Base-by-base conservation (phyloP, 2,888 invertebrate genomes). In the Papilio demoleus region DNA sequence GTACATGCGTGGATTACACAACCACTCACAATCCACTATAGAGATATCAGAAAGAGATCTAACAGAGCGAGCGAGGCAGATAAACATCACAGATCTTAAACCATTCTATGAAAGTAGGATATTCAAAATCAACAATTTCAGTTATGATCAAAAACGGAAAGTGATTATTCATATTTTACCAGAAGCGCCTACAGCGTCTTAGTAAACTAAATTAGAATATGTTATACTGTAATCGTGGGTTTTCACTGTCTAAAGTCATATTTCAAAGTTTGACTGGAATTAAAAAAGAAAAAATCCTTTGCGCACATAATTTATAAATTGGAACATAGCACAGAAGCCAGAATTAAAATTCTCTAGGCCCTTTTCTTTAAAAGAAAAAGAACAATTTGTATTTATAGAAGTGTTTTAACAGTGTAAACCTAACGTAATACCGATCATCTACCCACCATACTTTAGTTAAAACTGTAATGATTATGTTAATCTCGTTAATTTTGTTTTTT, bases 61-160 rank as follows among this genome's bases (percentile, higher is more conserved):
- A 12, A 76, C 79, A 12, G 94, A 95, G 73, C 91, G 98, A 94
- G 99, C 99, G 0, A 95, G 97, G 79, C 97, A 98, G 87, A 95
- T 99, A 75, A 97, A 97, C 83, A 97, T 99, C 70, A 94, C 95
- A 72, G 97, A 98, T 84, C 88, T 99, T 67, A 95, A 96, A 76
- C 95, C 97, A 0, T 99, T 99, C 91, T 99, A 97, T 78, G 96
- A 97, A 22, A 98, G 98, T 77, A 95, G 96, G 50, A 93, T 98
- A 76, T 99, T 99, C 89, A 96, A 95, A 80, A 93, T 94, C 68
- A 98, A 99, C 83, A 95, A 96, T 77, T 99, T 98, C 83, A 93
- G 94, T 0, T 98, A 97, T 77, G 98, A 99, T 87, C 81, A 95
- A 3, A 96, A 95, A 79, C 93, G 97, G 62, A 98, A 97, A 83